These are phyloP conservation scores for Sylvicapra grimmia DNA, from an alignment of 2,113 vertebrate genomes.

Conservation along the genomic window DNA sequence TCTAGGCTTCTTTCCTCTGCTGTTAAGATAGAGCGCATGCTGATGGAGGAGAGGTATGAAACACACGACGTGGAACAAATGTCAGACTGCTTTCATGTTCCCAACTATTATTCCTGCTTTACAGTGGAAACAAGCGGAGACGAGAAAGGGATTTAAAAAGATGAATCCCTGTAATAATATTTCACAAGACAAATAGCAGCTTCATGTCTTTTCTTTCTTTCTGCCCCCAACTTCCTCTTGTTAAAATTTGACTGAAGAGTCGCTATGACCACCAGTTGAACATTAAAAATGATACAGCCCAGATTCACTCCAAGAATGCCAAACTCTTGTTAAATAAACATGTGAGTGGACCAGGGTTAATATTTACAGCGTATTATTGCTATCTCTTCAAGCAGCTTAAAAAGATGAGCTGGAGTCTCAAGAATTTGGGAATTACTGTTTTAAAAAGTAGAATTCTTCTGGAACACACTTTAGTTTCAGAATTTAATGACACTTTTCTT, in stretches of 20 bases:
- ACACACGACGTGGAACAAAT: too few relatives aligned
- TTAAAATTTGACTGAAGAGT: background rate
- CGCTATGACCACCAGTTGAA: background rate
- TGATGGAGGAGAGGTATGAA: rapidly evolving
- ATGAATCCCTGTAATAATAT: background rate
- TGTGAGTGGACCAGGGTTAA: background rate
- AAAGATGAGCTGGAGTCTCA: background rate
- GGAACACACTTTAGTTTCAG: background rate
- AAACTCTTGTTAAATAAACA: background rate
- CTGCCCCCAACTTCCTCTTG: background rate
- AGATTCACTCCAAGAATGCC: background rate
- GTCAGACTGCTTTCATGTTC: background rate
- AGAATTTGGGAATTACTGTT: background rate
- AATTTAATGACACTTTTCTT: background rate
- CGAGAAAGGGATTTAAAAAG: background rate
- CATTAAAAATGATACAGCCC: background rate
- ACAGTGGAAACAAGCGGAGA: background rate
- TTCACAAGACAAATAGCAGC: background rate
- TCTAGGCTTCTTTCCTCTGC: background rate
- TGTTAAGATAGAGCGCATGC: too few relatives aligned
- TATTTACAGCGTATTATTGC: background rate
- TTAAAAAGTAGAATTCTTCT: background rate
- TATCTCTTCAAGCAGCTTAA: background rate
- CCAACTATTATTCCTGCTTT: background rate
- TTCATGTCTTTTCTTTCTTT: background rate